Evolutionary conservation across 2,113 vertebrate species (phyloP).

Genomic region (Erythrolamprus reginae): DNA sequence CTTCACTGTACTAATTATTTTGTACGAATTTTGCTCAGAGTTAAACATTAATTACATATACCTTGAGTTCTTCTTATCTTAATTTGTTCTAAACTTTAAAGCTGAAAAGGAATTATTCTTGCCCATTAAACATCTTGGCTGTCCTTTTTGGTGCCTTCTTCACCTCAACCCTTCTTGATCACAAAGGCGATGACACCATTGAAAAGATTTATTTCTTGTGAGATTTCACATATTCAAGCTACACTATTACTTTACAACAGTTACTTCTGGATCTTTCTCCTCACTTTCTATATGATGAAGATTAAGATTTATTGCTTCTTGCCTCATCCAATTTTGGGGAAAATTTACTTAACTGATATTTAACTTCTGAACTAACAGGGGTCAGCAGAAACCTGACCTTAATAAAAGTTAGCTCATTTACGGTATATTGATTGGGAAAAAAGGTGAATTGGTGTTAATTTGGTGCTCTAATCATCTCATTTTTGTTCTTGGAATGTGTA

Average conservation of each 20-base stretch:
- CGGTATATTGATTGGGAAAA: neutral
- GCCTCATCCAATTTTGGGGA: neutral
- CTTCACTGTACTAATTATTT: neutral
- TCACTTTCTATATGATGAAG: neutral
- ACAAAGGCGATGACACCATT: neutral
- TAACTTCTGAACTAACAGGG: neutral
- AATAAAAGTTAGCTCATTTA: neutral
- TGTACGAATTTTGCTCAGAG: neutral
- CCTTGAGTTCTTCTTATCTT: neutral
- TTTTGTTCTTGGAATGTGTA: neutral
- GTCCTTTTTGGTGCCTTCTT: neutral
- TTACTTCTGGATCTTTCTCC: neutral
- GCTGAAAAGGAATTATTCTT: neutral
- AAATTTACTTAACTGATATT: neutral
- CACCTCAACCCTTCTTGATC: neutral
- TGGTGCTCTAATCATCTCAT: neutral
- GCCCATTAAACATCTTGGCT: neutral
- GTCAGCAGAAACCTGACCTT: neutral
- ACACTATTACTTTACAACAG: neutral
- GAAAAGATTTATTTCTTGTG: neutral
- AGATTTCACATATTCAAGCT: neutral
- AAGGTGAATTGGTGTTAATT: neutral
- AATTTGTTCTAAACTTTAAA: neutral
- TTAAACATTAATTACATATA: neutral
- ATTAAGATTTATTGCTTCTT: neutral